These are phyloP conservation scores for Platorchestia sp. DNA, from an alignment of 1,140 invertebrate species.

Conservation along the genomic window DNA sequence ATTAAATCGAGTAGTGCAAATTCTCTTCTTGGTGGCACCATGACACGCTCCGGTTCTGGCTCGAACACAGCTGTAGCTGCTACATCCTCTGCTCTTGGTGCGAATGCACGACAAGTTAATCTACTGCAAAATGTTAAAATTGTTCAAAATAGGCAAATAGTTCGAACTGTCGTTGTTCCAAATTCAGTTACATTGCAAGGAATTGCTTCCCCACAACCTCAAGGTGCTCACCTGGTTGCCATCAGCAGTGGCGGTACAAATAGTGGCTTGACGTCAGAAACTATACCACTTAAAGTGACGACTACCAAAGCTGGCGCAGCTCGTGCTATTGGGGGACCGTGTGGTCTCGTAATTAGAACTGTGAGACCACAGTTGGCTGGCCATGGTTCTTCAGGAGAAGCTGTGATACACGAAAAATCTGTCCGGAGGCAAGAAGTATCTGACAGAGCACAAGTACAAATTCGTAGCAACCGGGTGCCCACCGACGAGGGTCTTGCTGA, in stretches of 20 bases:
- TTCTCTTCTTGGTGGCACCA: slow-evolving; percentile 40
- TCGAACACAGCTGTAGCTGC: slow-evolving; percentile 58
- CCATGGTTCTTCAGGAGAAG: slow-evolving; percentile 57
- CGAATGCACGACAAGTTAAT: slow-evolving; percentile 62
- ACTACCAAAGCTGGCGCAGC: not conserved
- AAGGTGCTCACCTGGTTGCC: slow-evolving; percentile 62
- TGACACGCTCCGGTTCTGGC: slow-evolving; percentile 28
- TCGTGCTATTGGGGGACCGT: slow-evolving; percentile 59
- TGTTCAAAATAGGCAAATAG: slow-evolving; percentile 67
- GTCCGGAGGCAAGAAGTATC: not conserved
- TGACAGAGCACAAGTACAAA: not conserved
- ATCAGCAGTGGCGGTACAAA: slow-evolving; percentile 60
- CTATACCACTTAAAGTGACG: slow-evolving; percentile 28
- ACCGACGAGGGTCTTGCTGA: slow-evolving; percentile 66
- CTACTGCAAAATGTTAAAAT: slow-evolving; percentile 67
- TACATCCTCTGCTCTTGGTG: slow-evolving; percentile 58
- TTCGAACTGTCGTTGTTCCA: slow-evolving; percentile 66
- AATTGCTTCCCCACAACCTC: slow-evolving; percentile 57
- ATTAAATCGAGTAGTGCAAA: slow-evolving; percentile 64
- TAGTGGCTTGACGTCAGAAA: slow-evolving; percentile 54
- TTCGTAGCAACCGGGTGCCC: not conserved
- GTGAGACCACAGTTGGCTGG: slow-evolving; percentile 61
- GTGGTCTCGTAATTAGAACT: slow-evolving; percentile 64
- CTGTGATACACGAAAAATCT: not conserved
- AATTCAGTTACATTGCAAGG: slow-evolving; percentile 65